A percentile compares a stretch with the other conserved stretches of the same genome.
phyloP scores from a whole-genome alignment of 2,113 vertebrate genomes.

The Callionymus lyra region DNA sequence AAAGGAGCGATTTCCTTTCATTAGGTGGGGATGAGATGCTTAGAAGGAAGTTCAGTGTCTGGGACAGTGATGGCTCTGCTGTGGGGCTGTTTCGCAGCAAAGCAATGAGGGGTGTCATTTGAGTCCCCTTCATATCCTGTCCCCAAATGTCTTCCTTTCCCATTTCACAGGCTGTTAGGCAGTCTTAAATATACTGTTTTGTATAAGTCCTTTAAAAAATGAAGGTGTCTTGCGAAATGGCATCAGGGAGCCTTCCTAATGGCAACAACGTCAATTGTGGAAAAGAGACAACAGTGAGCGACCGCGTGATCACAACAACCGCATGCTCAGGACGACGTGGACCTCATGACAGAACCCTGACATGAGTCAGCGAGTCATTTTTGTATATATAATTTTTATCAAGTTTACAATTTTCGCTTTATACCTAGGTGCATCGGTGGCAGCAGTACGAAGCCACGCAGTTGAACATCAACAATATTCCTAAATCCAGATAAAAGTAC shows the following conservation, averaged over 20 bases:
- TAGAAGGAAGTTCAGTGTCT: slow-evolving; percentile 45
- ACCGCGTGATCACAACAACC: no score
- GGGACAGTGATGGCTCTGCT: slow-evolving; percentile 25
- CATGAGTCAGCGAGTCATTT: no score
- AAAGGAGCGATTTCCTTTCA: slow-evolving; percentile 47
- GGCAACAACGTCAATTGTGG: neutral
- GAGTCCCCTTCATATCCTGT: slow-evolving; percentile 44
- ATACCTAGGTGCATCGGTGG: no score
- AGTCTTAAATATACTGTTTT: slow-evolving; percentile 36
- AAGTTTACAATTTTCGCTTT: no score
- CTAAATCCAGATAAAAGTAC: slow-evolving; percentile 33
- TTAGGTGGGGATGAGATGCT: slow-evolving; percentile 57
- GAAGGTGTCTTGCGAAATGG: slow-evolving; percentile 25
- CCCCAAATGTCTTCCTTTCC: slow-evolving; percentile 46
- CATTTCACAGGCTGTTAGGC: slow-evolving; percentile 55
- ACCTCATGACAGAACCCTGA: no score
- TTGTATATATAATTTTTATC: no score
- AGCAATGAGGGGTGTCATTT: slow-evolving; percentile 49
- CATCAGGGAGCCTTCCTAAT: slow-evolving; percentile 19
- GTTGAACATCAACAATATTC: slow-evolving; percentile 58
- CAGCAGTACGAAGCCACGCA: no score
- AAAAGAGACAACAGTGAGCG: slow-evolving; percentile 46
- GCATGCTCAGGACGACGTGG: no score
- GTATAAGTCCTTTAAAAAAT: slow-evolving; percentile 46
- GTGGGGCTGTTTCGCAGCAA: slow-evolving; percentile 21